A percentile compares a stretch with the other conserved stretches of the same genome.
Conservation (phyloP, 2,888 invertebrate genomes). For the Stenotaenia linearis region DNA sequence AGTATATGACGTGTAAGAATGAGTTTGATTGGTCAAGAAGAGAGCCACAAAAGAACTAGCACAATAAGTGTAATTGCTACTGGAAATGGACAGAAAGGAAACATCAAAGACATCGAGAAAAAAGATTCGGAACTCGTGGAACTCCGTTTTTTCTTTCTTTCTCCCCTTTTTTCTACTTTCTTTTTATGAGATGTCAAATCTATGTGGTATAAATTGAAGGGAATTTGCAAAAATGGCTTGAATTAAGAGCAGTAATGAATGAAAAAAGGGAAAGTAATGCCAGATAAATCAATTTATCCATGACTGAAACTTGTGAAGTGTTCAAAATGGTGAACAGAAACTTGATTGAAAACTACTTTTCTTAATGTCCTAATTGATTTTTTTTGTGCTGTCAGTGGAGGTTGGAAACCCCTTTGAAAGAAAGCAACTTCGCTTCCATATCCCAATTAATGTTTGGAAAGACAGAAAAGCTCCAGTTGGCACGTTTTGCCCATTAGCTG, state of each 20-base stretch:
- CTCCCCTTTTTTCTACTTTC: background rate
- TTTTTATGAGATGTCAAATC: background rate
- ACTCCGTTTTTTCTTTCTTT: background rate
- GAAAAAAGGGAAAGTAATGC: background rate
- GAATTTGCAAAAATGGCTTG: background rate
- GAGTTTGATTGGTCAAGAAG: slow-evolving; percentile 20
- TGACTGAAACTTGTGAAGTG: background rate
- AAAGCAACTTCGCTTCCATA: slow-evolving; percentile 1
- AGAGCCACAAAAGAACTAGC: slow-evolving; percentile 22
- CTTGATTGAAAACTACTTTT: slow-evolving; percentile 21
- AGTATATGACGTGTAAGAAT: slow-evolving; percentile 19
- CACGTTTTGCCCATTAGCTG: slow-evolving; percentile 21
- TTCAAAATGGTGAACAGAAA: background rate
- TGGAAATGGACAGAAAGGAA: slow-evolving; percentile 20
- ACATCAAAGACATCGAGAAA: slow-evolving; percentile 8
- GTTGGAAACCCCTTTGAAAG: slow-evolving; percentile 17
- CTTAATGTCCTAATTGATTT: slow-evolving; percentile 17
- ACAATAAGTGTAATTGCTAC: slow-evolving; percentile 26
- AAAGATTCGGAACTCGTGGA: background rate
- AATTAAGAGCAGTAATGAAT: background rate
- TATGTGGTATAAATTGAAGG: background rate
- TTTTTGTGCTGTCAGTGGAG: slow-evolving; percentile 14
- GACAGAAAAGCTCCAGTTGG: slow-evolving; percentile 24
- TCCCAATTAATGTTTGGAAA: slow-evolving; percentile 17
- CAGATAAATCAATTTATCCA: background rate